Evolutionary conservation across 2,113 vertebrate genomes (phyloP).

Genomic region (Panthera leo): DNA sequence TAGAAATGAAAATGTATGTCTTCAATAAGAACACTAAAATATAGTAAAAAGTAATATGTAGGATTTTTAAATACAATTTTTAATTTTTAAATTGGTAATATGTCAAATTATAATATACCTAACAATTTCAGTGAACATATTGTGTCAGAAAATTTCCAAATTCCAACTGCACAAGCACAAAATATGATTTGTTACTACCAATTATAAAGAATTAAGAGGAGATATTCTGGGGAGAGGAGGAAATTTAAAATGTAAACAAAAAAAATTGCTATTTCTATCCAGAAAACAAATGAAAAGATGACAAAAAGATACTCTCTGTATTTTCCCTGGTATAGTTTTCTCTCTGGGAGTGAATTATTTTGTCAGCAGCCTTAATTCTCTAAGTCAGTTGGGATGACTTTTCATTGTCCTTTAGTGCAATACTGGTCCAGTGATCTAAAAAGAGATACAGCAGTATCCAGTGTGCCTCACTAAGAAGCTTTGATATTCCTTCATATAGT

Average conservation of each 20-base stretch:
- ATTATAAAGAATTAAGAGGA: slow-evolving; percentile 8
- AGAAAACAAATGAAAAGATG: background rate
- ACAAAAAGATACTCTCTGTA: background rate
- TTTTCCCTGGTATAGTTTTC: background rate
- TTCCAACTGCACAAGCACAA: background rate
- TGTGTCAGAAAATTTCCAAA: background rate
- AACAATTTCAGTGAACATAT: background rate
- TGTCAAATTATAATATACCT: background rate
- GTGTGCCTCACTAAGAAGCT: background rate
- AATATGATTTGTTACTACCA: background rate
- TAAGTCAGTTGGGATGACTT: background rate
- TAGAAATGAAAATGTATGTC: slow-evolving; percentile 8
- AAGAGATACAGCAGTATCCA: background rate
- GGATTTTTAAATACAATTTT: background rate
- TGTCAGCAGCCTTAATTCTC: background rate
- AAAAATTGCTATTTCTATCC: background rate
- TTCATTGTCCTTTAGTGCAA: background rate
- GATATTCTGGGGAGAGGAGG: background rate
- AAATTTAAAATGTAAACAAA: background rate
- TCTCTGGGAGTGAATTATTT: background rate
- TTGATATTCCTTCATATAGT: background rate
- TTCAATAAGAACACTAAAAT: background rate
- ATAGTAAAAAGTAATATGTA: background rate
- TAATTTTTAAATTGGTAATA: background rate
- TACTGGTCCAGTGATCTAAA: background rate